These are phyloP conservation scores for Philhelius pedissequus DNA, from an alignment of 2,888 invertebrate genomes.

Conservation along the genomic window DNA sequence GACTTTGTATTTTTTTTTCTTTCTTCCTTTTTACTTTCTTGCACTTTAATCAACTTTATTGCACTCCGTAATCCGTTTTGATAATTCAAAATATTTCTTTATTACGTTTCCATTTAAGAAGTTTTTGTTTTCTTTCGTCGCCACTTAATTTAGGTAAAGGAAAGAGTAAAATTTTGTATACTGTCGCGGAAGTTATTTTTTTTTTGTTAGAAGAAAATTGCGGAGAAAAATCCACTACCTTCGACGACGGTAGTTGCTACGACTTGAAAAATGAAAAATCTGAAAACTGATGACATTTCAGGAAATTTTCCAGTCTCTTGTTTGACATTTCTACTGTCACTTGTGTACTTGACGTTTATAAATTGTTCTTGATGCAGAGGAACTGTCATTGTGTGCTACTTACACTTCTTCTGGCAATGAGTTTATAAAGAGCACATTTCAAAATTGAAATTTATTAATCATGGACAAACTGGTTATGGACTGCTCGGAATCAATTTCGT, in stretches of 20 bases:
- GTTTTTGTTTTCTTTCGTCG: neutral
- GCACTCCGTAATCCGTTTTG: constrained; percentile 15
- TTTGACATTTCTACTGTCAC: constrained; percentile 22
- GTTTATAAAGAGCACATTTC: too few relatives aligned
- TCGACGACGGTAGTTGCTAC: constrained; percentile 53
- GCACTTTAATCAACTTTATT: constrained; percentile 47
- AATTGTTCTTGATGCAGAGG: too few relatives aligned
- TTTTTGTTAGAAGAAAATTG: constrained; percentile 19
- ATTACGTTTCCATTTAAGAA: constrained; percentile 5
- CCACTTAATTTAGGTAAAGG: neutral
- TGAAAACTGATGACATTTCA: constrained; percentile 57
- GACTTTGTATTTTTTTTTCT: neutral
- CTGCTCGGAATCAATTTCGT: too few relatives aligned
- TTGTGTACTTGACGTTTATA: constrained; percentile 29
- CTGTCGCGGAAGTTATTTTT: constrained; percentile 31
- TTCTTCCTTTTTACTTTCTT: neutral
- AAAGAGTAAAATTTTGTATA: constrained; percentile 11
- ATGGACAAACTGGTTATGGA: too few relatives aligned
- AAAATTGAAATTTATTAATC: too few relatives aligned
- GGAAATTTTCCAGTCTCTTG: constrained; percentile 14
- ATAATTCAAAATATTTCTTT: neutral
- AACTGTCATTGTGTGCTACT: neutral
- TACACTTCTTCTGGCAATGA: constrained; percentile 1
- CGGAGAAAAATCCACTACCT: constrained; percentile 51
- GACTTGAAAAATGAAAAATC: constrained; percentile 29